phyloP scores from a whole-genome alignment of 2,888 invertebrate genomes.

The Sinelater perroti region DNA sequence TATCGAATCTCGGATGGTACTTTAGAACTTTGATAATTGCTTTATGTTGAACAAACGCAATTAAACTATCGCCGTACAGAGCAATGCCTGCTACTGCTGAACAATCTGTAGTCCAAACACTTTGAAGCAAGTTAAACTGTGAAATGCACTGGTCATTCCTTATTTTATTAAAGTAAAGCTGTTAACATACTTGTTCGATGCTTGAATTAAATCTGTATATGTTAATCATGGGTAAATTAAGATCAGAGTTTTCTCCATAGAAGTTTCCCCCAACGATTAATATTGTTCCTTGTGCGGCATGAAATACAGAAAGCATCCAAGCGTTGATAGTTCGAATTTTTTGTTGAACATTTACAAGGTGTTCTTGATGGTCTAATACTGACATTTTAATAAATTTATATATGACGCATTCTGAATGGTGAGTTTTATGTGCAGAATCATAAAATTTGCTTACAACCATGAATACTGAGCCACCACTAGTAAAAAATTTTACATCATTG shows the following conservation, averaged over 20 bases:
- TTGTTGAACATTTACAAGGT: slow-evolving; percentile 51
- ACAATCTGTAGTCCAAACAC: slow-evolving; percentile 49
- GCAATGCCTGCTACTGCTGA: slow-evolving; percentile 52
- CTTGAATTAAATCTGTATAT: slow-evolving; percentile 50
- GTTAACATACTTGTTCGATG: slow-evolving; percentile 45
- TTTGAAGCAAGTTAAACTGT: slow-evolving; percentile 52
- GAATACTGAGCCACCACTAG: slow-evolving; percentile 48
- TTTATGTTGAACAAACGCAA: slow-evolving; percentile 51
- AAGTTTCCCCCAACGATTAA: slow-evolving; percentile 52
- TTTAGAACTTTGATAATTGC: slow-evolving; percentile 52
- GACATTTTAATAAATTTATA: background rate
- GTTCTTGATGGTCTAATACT: slow-evolving; percentile 10
- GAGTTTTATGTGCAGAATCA: slow-evolving; percentile 49
- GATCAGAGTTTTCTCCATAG: no score
- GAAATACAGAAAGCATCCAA: slow-evolving; percentile 50
- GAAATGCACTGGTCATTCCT: slow-evolving; percentile 37
- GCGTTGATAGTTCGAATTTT: slow-evolving; percentile 49
- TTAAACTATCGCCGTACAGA: slow-evolving; percentile 51
- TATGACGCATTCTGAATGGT: slow-evolving; percentile 50
- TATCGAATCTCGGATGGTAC: slow-evolving; percentile 50
- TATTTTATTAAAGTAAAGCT: background rate
- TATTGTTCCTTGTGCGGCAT: slow-evolving; percentile 53
- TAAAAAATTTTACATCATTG: slow-evolving; percentile 55
- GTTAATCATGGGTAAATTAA: no score
- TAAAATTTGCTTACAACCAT: slow-evolving; percentile 52